Percentiles rank a stretch among this genome's conserved stretches.
Conservation (phyloP, 2,888 invertebrate species). For the Uloborus plumipes region DNA sequence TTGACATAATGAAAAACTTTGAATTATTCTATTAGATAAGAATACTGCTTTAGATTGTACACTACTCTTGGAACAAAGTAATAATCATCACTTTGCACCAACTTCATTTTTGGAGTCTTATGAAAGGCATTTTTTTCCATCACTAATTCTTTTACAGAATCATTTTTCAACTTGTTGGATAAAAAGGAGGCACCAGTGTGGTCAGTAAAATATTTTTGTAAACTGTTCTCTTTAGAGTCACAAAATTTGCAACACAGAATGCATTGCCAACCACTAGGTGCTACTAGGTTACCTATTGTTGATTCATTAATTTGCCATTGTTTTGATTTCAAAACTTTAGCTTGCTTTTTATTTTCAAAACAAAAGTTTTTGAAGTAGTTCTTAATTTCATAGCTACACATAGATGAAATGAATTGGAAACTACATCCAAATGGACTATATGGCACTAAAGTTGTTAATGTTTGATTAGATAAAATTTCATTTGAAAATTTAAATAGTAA, state of each 20-base stretch:
- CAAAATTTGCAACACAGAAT: slow-evolving; percentile 43
- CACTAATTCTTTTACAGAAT: slow-evolving; percentile 24
- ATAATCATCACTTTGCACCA: slow-evolving; percentile 24
- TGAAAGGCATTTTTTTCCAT: slow-evolving; percentile 15
- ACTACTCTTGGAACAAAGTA: slow-evolving; percentile 50
- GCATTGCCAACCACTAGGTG: slow-evolving; percentile 60
- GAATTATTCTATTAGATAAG: slow-evolving; percentile 23
- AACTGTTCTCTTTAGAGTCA: slow-evolving; percentile 16
- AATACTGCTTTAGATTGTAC: slow-evolving; percentile 23
- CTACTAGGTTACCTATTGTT: slow-evolving; percentile 28
- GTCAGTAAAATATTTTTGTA: neutral
- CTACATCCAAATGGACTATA: slow-evolving; percentile 49
- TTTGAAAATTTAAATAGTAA: slow-evolving; percentile 47
- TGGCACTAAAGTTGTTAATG: slow-evolving; percentile 22
- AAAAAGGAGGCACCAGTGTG: slow-evolving; percentile 21
- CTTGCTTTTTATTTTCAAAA: slow-evolving; percentile 5
- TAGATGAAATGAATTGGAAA: slow-evolving; percentile 43
- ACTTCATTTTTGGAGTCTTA: slow-evolving; percentile 9
- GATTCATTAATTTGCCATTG: slow-evolving; percentile 36
- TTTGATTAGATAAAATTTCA: slow-evolving; percentile 23
- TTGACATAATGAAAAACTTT: too few species aligned
- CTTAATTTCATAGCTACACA: slow-evolving; percentile 42
- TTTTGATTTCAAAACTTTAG: slow-evolving; percentile 32
- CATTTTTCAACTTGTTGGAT: neutral
- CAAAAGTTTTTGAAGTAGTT: slow-evolving; percentile 37